Percentiles rank a stretch among this genome's conserved stretches.
These are phyloP conservation scores for Zosterops lateralis DNA, from an alignment of 2,113 vertebrate genomes.

Conservation along the genomic window DNA sequence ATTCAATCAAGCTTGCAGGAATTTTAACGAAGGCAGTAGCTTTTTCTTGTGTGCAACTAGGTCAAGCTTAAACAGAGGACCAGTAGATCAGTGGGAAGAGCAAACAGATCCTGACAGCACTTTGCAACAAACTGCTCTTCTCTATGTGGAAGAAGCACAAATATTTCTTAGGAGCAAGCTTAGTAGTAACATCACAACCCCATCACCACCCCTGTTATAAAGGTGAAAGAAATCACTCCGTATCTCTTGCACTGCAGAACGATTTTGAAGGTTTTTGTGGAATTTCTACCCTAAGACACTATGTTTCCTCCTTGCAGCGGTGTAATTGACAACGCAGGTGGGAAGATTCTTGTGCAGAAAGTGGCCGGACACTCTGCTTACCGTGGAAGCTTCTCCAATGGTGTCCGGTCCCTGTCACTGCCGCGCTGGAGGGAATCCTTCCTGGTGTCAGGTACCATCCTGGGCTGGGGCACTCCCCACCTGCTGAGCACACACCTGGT, in stretches of 20 bases:
- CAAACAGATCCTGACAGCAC: background rate
- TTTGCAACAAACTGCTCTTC: background rate
- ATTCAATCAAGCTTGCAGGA: background rate
- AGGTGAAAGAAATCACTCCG: background rate
- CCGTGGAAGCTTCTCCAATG: constrained; percentile 86
- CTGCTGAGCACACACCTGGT: background rate
- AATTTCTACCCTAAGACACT: background rate
- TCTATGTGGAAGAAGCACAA: background rate
- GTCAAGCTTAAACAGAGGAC: constrained; percentile 22
- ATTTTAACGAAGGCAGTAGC: background rate
- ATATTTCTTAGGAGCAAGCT: background rate
- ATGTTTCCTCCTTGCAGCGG: constrained; percentile 76
- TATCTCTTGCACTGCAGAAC: background rate
- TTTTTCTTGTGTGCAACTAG: background rate
- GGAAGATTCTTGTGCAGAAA: constrained; percentile 92
- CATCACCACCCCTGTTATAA: background rate
- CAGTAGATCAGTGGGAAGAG: background rate
- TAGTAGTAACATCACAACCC: background rate
- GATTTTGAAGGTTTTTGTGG: background rate
- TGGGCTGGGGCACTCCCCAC: background rate
- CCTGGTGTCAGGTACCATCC: constrained; percentile 81
- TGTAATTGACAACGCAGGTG: constrained; percentile 86
- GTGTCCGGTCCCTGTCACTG: constrained; percentile 86
- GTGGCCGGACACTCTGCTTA: constrained; percentile 88
- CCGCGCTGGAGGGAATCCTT: constrained; percentile 96